Evolutionary conservation across 2,113 vertebrate species (phyloP).

Genomic region (Chaenocephalus aceratus): DNA sequence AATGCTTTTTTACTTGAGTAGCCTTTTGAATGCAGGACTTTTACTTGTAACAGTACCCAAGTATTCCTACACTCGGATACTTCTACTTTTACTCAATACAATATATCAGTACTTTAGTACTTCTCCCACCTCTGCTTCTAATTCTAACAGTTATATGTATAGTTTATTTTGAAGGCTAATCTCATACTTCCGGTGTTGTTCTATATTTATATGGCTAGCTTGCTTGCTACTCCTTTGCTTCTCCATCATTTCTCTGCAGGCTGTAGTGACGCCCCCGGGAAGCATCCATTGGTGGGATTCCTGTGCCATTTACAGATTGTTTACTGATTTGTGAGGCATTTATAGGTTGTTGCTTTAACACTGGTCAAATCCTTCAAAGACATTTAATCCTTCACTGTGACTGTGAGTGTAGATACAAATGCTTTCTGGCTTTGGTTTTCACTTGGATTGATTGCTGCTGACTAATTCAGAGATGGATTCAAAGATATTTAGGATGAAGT

Average conservation of each 20-base stretch:
- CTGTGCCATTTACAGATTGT: conserved; percentile 28
- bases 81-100: no score
- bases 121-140: no score
- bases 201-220: fast-evolving
- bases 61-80: no score
- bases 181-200: background rate
- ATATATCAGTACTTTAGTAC: no score
- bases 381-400: conserved; percentile 15
- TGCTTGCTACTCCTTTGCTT: conserved; percentile 35
- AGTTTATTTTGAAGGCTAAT: conserved; percentile 49
- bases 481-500: background rate
- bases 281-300: conserved; percentile 64
- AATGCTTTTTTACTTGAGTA: no score
- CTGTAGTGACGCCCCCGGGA: conserved; percentile 61
- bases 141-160: fast-evolving
- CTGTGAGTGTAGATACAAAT: background rate
- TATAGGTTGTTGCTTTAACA: conserved; percentile 43
- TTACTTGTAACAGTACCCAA: no score
- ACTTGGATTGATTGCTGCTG: background rate
- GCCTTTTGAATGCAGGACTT: no score
- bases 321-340: conserved; percentile 62
- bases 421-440: background rate
- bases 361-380: conserved; percentile 45
- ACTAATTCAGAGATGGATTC: background rate
- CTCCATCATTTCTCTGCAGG: conserved; percentile 71